A percentile compares a stretch with the other conserved stretches of the same genome.
Evolutionary conservation across 2,888 invertebrate species (phyloP).

Genomic region (Digitonthophagus gazella): DNA sequence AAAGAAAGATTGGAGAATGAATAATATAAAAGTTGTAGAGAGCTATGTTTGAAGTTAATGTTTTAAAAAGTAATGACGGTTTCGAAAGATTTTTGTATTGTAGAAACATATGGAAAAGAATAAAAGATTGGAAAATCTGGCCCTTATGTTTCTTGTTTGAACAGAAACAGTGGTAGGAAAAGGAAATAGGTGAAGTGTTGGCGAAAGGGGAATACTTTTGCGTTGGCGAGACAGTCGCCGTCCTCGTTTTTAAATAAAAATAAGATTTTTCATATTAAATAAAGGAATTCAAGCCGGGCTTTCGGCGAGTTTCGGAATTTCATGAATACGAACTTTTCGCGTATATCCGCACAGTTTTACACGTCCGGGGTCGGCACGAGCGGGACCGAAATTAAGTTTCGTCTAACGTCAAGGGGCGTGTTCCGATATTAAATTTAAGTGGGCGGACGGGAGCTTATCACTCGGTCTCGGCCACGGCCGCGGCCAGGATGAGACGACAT

Average conservation of each 20-base stretch:
- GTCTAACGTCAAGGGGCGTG: not conserved
- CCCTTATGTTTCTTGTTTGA: not conserved
- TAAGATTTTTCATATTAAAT: conserved; percentile 13
- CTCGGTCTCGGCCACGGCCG: not conserved
- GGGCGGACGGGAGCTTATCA: not conserved
- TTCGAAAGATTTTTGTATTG: too few species aligned
- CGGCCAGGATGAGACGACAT: too few species aligned
- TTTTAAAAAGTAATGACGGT: too few species aligned
- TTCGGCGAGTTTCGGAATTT: conserved; percentile 8
- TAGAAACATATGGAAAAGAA: too few species aligned
- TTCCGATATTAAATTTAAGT: not conserved
- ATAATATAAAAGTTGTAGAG: too few species aligned
- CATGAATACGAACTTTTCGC: conserved; percentile 12
- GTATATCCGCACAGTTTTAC: conserved; percentile 14
- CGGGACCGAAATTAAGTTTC: not conserved
- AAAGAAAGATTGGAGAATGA: too few species aligned
- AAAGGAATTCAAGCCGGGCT: conserved; percentile 13
- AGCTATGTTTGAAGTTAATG: too few species aligned
- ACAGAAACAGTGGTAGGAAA: not conserved
- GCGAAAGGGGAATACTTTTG: conserved; percentile 6
- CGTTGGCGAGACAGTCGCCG: not conserved
- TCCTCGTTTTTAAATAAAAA: conserved; percentile 11
- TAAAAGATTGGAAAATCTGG: not conserved
- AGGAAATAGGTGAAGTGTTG: not conserved
- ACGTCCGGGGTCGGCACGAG: conserved; percentile 1